Conservation (phyloP, 1,140 invertebrate genomes). For the Popillia japonica region DNA sequence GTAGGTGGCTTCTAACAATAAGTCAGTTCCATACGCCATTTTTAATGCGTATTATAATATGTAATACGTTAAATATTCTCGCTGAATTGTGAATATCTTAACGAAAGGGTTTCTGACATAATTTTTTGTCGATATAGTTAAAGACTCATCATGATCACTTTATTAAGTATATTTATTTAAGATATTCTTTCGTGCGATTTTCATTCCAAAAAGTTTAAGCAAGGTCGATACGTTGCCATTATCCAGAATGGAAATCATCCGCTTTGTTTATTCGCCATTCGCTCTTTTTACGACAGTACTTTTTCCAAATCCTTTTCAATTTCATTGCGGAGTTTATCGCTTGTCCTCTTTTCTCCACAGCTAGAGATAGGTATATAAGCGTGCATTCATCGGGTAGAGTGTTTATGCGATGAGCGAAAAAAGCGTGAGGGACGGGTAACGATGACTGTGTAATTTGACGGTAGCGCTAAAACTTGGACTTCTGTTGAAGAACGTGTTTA, state of each 20-base stretch:
- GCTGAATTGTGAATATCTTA: too few species aligned
- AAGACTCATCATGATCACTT: too few species aligned
- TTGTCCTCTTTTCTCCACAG: background rate
- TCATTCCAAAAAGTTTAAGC: background rate
- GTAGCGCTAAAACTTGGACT: background rate
- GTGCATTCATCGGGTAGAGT: background rate
- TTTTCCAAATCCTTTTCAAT: slow-evolving; percentile 5
- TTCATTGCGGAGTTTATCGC: background rate
- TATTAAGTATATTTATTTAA: too few species aligned
- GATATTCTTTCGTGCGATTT: too few species aligned
- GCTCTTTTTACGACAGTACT: background rate
- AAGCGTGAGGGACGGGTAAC: background rate
- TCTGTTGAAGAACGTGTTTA: slow-evolving; percentile 5
- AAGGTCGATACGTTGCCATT: background rate
- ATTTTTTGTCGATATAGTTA: too few species aligned
- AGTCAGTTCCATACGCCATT: too few species aligned
- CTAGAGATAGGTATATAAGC: background rate
- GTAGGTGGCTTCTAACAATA: too few species aligned
- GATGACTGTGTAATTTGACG: background rate
- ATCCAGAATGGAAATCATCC: background rate
- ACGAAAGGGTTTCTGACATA: too few species aligned
- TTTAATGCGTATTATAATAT: too few species aligned
- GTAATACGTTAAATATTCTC: too few species aligned
- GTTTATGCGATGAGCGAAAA: background rate
- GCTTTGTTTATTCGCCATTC: background rate